A percentile compares a stretch with the other conserved stretches of the same genome.
These are phyloP conservation scores for Lepidurus arcticus DNA, from an alignment of 1,140 invertebrate species.

Conservation along the genomic window DNA sequence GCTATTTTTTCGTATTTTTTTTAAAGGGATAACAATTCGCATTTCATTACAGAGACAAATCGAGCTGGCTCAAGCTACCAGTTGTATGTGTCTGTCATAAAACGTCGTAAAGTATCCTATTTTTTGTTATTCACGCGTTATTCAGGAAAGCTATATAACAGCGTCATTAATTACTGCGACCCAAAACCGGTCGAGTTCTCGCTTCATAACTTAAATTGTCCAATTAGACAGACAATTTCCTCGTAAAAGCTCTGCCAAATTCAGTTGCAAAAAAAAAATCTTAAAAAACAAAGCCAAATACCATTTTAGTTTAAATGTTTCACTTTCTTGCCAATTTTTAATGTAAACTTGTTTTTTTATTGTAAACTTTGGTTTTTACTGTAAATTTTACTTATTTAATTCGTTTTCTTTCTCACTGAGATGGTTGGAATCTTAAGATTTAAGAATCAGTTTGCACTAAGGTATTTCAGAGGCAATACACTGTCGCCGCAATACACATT, in stretches of 20 bases:
- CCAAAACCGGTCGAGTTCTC: slow-evolving; percentile 24
- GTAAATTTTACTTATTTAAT: too few species aligned
- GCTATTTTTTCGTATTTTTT: not conserved
- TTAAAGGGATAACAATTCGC: not conserved
- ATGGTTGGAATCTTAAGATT: too few species aligned
- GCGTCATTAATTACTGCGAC: not conserved
- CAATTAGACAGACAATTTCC: slow-evolving; percentile 1
- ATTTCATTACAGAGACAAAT: not conserved
- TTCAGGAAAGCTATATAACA: not conserved
- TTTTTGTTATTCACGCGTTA: not conserved
- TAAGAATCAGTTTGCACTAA: too few species aligned
- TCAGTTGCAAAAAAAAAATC: not conserved
- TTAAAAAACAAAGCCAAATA: not conserved
- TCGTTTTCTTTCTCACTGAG: too few species aligned
- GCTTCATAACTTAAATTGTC: slow-evolving; percentile 34
- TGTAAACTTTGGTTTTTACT: too few species aligned
- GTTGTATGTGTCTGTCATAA: not conserved
- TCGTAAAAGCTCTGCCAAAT: not conserved
- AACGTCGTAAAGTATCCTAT: not conserved
- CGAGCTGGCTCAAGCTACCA: not conserved
- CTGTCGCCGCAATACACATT: too few species aligned
- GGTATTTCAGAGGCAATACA: too few species aligned
- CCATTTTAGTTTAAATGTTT: too few species aligned
- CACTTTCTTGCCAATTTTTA: too few species aligned
- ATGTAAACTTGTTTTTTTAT: too few species aligned